These are phyloP conservation scores for Scaptomyza flava DNA, from an alignment of 2,888 invertebrate species.

Conservation along the genomic window DNA sequence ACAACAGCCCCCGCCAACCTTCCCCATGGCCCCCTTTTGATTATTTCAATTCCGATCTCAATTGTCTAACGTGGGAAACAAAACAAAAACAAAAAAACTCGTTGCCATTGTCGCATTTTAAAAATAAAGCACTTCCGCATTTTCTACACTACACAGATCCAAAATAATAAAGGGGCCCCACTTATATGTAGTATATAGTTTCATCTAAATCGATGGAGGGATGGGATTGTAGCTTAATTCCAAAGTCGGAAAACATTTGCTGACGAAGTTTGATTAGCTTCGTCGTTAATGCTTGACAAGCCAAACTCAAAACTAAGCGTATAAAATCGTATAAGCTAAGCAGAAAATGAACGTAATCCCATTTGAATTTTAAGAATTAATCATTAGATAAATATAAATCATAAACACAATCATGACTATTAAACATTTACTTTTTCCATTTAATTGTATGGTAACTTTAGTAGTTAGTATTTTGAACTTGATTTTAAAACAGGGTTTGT, in stretches of 20 bases:
- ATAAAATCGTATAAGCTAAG: too few species aligned
- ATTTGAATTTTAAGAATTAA: too few species aligned
- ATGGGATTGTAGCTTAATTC: slow-evolving; percentile 25
- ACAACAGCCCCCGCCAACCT: slow-evolving; percentile 3
- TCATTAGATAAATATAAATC: too few species aligned
- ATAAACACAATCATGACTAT: too few species aligned
- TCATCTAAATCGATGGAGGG: slow-evolving; percentile 11
- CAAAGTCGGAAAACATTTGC: slow-evolving; percentile 62
- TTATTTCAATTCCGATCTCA: slow-evolving; percentile 46
- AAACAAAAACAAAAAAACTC: slow-evolving; percentile 16
- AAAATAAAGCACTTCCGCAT: slow-evolving; percentile 65
- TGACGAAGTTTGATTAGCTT: slow-evolving; percentile 50
- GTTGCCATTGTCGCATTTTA: slow-evolving; percentile 44
- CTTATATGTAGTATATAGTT: slow-evolving; percentile 8
- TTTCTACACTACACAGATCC: slow-evolving; percentile 38
- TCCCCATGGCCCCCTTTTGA: slow-evolving; percentile 7
- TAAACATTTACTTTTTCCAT: too few species aligned
- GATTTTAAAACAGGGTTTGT: background rate
- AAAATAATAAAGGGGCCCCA: slow-evolving; percentile 23
- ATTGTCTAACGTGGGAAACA: slow-evolving; percentile 54
- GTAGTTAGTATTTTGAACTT: too few species aligned
- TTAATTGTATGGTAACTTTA: too few species aligned
- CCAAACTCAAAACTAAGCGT: slow-evolving; percentile 15
- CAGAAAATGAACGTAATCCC: too few species aligned
- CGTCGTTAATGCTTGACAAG: slow-evolving; percentile 4